Percentiles rank a stretch among this genome's conserved stretches.
phyloP scores from a whole-genome alignment of 2,797 vertebrate species.

The Rhinophrynus dorsalis region DNA sequence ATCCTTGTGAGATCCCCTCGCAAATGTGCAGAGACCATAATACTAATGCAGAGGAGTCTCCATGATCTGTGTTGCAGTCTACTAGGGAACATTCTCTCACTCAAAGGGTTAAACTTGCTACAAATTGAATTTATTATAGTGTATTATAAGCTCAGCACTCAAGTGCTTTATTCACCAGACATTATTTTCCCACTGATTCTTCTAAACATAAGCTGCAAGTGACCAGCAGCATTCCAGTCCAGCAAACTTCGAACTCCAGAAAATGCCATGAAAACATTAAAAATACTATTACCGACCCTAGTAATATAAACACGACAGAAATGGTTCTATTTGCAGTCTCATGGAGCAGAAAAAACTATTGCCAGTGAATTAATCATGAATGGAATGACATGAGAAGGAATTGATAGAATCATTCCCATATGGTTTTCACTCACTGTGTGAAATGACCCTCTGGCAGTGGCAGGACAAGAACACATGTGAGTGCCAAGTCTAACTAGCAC shows the following conservation, averaged over 20 bases:
- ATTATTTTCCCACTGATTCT: slow-evolving; percentile 49
- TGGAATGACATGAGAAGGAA: slow-evolving; percentile 55
- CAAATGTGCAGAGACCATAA: too few relatives aligned
- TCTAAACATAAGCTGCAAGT: slow-evolving; percentile 43
- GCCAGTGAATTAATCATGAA: slow-evolving; percentile 50
- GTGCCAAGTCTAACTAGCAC: background rate
- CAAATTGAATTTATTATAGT: too few relatives aligned
- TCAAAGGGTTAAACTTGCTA: too few relatives aligned
- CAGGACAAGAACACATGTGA: background rate
- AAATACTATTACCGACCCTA: slow-evolving; percentile 49
- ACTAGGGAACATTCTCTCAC: too few relatives aligned
- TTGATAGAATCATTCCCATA: slow-evolving; percentile 51
- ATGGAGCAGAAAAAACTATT: slow-evolving; percentile 51
- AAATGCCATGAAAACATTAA: slow-evolving; percentile 45
- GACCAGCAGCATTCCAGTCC: slow-evolving; percentile 19
- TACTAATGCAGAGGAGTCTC: too few relatives aligned
- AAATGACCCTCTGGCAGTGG: background rate
- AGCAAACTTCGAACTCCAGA: slow-evolving; percentile 50
- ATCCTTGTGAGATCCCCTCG: too few relatives aligned
- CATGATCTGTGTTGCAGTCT: too few relatives aligned
- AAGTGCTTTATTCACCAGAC: background rate
- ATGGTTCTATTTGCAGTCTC: slow-evolving; percentile 57
- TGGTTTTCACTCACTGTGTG: slow-evolving; percentile 14
- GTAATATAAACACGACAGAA: slow-evolving; percentile 53
- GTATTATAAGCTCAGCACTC: too few relatives aligned